phyloP scores from a whole-genome alignment of 2,113 vertebrate genomes.

The Carassius gibelio region DNA sequence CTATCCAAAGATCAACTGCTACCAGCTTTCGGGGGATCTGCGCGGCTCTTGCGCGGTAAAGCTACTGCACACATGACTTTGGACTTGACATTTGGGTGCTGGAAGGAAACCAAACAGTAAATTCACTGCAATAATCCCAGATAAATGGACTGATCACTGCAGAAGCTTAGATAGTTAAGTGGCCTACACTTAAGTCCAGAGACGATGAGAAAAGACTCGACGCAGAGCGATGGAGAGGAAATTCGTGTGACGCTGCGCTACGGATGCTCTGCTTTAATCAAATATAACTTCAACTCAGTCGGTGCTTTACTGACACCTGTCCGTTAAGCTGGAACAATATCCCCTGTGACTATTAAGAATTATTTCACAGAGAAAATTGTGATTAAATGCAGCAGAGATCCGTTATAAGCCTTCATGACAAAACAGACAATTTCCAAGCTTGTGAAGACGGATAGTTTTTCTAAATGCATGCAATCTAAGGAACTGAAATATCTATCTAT shows the following conservation, averaged over 20 bases:
- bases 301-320: slow-evolving; percentile 18
- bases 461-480: neutral
- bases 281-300: neutral
- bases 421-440: neutral
- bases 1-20: slow-evolving; percentile 99
- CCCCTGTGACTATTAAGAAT: neutral
- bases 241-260: slow-evolving; percentile 6
- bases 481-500: neutral
- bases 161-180: slow-evolving; percentile 99
- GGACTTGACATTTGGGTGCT: slow-evolving; percentile 99
- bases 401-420: neutral
- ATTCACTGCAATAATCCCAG: slow-evolving; percentile 99
- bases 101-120: slow-evolving; percentile 99
- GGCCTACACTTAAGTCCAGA: slow-evolving; percentile 96
- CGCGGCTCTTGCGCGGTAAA: slow-evolving; percentile 93
- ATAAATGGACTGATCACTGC: slow-evolving; percentile 99
- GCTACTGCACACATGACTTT: slow-evolving; percentile 99
- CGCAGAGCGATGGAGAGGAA: slow-evolving; percentile 36
- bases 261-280: slow-evolving; percentile 8
- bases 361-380: slow-evolving; percentile 4
- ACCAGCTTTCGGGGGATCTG: slow-evolving; percentile 99
- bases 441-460: neutral
- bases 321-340: slow-evolving; percentile 1
- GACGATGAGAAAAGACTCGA: slow-evolving; percentile 81
- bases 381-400: neutral